Conservation (phyloP, 2,113 vertebrate genomes). For the Turdus rufiventris region DNA sequence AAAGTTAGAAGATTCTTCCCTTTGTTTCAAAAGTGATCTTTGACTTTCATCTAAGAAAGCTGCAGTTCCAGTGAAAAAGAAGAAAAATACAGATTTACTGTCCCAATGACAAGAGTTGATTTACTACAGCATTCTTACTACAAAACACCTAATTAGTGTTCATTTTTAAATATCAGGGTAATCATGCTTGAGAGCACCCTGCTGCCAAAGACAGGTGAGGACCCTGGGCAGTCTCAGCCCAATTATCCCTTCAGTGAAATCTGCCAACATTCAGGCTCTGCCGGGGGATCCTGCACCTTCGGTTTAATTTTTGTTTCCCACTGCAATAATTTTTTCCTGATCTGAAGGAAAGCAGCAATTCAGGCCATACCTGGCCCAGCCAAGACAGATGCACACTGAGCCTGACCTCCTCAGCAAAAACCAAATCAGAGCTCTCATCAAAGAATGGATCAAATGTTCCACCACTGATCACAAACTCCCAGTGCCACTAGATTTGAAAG, state of each 20-base stretch:
- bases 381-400: neutral
- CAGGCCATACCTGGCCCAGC: neutral
- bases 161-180: neutral
- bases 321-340: neutral
- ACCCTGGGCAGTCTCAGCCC: neutral
- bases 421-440: neutral
- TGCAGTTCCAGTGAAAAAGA: neutral
- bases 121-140: neutral
- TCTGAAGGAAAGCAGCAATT: neutral
- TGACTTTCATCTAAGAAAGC: neutral
- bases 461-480: neutral
- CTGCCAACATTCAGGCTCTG: neutral
- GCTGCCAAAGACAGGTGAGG: neutral
- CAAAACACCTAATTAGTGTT: neutral
- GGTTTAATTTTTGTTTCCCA: neutral
- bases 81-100: neutral
- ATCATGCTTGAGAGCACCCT: neutral
- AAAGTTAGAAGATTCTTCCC: neutral
- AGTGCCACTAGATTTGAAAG: neutral
- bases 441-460: neutral
- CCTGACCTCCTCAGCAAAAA: neutral
- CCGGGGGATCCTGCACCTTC: neutral
- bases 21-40: neutral
- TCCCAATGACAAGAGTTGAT: neutral
- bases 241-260: accelerated